Evolutionary conservation across 2,113 vertebrate species (phyloP), one percentile per base, ranked within the genome.

Genomic region (Micronycteris hirsuta): DNA sequence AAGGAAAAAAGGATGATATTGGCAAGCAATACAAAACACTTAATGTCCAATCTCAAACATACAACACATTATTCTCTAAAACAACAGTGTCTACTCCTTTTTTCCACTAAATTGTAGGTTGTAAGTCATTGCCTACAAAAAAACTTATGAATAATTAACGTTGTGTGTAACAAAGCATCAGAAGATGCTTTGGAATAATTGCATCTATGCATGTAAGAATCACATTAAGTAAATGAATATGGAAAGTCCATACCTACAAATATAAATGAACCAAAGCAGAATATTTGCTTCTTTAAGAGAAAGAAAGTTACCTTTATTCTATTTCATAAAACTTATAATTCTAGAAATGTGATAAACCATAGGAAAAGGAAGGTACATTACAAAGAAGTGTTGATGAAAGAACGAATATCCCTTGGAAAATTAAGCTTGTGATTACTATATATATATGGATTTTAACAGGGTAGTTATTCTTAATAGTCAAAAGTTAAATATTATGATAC

Each of bases 191-290:
- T 94, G 49, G 45, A 63, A 24, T 33, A 84, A 96, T 90, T 95
- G 88, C 12, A 65, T 71, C 73, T 89, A 68, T 49, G 74, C n/a
- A 63, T 63, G 74, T 41, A 67, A 56, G 15, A 77, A 96, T 93
- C 92, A 65, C 8, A 87, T 93, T 97, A 83, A 97, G 13, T 2
- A 92, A 97, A 93, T 4, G 89, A 84, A 82, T 80, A 77, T 63
- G 24, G 26, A 14, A 86, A 43, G 38, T 86, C 24, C 11, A 82
- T 28, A 36, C 5, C 4, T 41, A 92, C 52, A 85, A 82, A 91
- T 14, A 94, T 58, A 87, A 80, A 94, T 11, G 28, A 26, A 47
- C 8, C 70, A 49, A 94, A 49, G 52, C 16, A 85, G 12, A 91
- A 36, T 38, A 70, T 54, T 56, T 78, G 88, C 11, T 87, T 77